phyloP scores from a whole-genome alignment of 2,797 vertebrate species.

The Ficedula albicollis region DNA sequence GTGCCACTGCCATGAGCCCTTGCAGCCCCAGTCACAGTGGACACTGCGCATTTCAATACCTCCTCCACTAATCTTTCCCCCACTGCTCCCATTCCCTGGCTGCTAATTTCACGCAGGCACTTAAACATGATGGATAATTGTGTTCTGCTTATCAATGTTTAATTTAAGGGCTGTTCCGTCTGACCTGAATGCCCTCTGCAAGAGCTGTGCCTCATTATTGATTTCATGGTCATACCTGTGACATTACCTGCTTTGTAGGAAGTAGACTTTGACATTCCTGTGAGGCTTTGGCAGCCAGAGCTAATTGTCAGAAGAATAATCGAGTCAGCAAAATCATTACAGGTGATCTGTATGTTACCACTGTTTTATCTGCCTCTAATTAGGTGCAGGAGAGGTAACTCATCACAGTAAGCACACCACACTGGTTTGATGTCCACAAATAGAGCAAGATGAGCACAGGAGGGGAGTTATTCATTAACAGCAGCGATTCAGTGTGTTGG shows the following conservation, averaged over 20 bases:
- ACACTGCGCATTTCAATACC: conserved; percentile 39
- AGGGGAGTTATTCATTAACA: conserved; percentile 25
- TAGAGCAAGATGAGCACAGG: conserved; percentile 22
- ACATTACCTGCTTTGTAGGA: conserved; percentile 76
- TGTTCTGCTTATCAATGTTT: conserved; percentile 75
- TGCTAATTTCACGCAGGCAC: conserved; percentile 73
- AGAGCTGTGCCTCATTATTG: conserved; percentile 75
- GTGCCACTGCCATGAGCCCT: background rate
- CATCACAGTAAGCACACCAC: conserved; percentile 43
- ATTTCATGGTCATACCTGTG: conserved; percentile 80
- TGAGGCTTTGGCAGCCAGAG: conserved; percentile 70
- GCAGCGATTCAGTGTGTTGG: background rate
- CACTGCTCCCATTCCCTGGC: conserved; percentile 57
- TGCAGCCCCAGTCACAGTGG: conserved; percentile 33
- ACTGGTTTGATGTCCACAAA: conserved; percentile 56
- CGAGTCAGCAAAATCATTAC: conserved; percentile 79
- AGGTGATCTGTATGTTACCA: conserved; percentile 76
- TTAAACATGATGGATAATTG: conserved; percentile 73
- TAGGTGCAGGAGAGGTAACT: conserved; percentile 67
- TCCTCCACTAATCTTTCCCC: conserved; percentile 64
- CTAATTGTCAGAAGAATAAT: conserved; percentile 78
- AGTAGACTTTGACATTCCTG: conserved; percentile 76
- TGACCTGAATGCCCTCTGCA: conserved; percentile 78
- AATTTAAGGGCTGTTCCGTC: conserved; percentile 75
- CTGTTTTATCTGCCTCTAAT: conserved; percentile 79